A percentile compares a stretch with the other conserved stretches of the same genome.
phyloP scores from a whole-genome alignment of 2,888 invertebrate genomes.

The Cabera pusaria region DNA sequence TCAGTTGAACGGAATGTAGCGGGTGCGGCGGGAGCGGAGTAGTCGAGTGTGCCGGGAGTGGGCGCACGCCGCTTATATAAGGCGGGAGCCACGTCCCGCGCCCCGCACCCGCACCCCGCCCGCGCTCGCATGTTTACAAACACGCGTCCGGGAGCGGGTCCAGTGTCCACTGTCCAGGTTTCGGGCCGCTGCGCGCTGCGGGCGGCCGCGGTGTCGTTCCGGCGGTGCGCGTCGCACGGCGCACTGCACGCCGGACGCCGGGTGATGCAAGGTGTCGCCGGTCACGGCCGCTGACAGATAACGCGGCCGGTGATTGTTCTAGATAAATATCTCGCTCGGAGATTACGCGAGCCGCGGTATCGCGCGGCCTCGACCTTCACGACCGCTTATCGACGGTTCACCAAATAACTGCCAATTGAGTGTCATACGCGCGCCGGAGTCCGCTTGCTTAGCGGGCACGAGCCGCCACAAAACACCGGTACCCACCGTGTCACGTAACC shows the following conservation, averaged over 20 bases:
- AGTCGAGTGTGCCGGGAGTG: conserved; percentile 44
- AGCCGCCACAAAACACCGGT: too few species aligned
- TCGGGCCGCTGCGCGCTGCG: not conserved
- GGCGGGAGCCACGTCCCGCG: conserved; percentile 21
- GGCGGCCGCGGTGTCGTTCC: too few species aligned
- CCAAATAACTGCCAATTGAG: too few species aligned
- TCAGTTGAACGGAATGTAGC: conserved; percentile 40
- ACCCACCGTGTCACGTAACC: too few species aligned
- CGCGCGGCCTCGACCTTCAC: not conserved
- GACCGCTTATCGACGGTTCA: conserved; percentile 1
- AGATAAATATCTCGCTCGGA: too few species aligned
- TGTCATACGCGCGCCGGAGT: too few species aligned
- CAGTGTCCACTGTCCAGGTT: too few species aligned
- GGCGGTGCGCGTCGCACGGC: too few species aligned
- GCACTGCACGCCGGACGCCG: not conserved
- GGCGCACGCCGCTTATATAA: conserved; percentile 40
- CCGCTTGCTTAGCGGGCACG: too few species aligned
- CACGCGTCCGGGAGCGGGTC: conserved; percentile 26
- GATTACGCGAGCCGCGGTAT: too few species aligned
- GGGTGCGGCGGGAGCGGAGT: conserved; percentile 35
- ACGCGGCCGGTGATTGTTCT: too few species aligned
- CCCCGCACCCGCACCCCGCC: conserved; percentile 33
- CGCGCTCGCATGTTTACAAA: conserved; percentile 23
- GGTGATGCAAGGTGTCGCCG: not conserved
- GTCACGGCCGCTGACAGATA: not conserved